Base-by-base conservation (phyloP, 2,888 invertebrate genomes). In the Prenolepis imparis region DNA sequence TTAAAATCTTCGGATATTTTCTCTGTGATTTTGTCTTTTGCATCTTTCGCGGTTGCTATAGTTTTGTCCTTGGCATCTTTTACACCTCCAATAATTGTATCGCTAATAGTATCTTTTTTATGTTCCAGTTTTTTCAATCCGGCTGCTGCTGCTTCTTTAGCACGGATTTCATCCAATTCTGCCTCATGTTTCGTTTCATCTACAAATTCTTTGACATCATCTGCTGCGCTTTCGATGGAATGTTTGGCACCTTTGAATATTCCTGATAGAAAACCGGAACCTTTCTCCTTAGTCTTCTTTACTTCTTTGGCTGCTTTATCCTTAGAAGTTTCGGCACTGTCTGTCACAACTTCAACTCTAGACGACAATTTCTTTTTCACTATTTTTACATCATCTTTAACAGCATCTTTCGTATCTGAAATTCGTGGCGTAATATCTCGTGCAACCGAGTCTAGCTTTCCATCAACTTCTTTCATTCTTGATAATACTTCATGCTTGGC, bases 391-490 rank as follows among this genome's bases (percentile, higher is more conserved):
- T 84, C 89, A 41, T 91, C 90, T 21, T 94, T 93, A 90, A 93
- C 95, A 18, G 95, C 88, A 61, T 89, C 88, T 18, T 87, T 89
- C 11, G 85, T 59, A 61, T 89, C 87, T n/a, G 88, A 78, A 41
- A 86, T 68, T 77, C 89, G 86, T 15, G 87, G 83, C 9, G 68
- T 52, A 8, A 88, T 0, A 48, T 87, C 86, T 6, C 84, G 12
- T 2, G 82, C 94, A 95, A 70, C 94, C 93, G 39, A 95, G 92
- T 90, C 95, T 95, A 85, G 95, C 95, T 82, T 95, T 95, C 92
- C 84, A 52, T 88, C 87, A 5, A 73, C 74, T 4, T 72, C 66
- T 73, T 86, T 84, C 6, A 95, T 95, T 44, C 95, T 95, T 87
- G 95, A 95, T 6, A 95, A 95, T 9, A 74, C 95, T 74, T 90